Conservation (phyloP, 2,113 vertebrate species). For the Pyxicephalus adspersus region DNA sequence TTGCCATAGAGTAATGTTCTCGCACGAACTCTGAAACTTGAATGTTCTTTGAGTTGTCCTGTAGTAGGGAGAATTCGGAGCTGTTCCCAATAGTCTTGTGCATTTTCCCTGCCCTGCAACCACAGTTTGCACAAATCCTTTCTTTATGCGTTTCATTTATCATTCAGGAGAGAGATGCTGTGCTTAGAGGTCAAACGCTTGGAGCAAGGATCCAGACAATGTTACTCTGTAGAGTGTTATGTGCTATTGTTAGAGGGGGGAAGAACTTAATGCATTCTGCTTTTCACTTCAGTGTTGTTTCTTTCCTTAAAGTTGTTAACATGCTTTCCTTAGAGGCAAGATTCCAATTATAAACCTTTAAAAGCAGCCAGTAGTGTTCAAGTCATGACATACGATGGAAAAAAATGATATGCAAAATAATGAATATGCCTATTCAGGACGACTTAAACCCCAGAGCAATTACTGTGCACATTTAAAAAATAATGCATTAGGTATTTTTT, state of each 20-base stretch:
- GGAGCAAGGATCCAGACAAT: slow-evolving; percentile 54
- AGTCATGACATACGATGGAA: background rate
- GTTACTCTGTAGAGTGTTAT: slow-evolving; percentile 31
- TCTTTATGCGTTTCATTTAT: slow-evolving; percentile 54
- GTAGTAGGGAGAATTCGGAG: slow-evolving; percentile 16
- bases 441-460: too few relatives aligned
- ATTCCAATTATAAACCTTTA: slow-evolving; percentile 18
- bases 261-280: slow-evolving; percentile 35
- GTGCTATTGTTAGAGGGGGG: slow-evolving; percentile 39
- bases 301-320: slow-evolving; percentile 19
- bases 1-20: background rate
- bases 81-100: slow-evolving; percentile 36
- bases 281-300: slow-evolving; percentile 32
- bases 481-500: too few relatives aligned
- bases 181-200: slow-evolving; percentile 50
- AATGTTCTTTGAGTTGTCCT: slow-evolving; percentile 23
- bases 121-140: slow-evolving; percentile 51
- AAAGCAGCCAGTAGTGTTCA: background rate
- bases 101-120: slow-evolving; percentile 50
- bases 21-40: background rate
- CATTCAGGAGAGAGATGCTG: slow-evolving; percentile 50
- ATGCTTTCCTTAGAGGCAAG: slow-evolving; percentile 2
- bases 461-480: too few relatives aligned
- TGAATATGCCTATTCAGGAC: background rate
- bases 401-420: background rate